phyloP scores from a whole-genome alignment of 2,797 vertebrate species.

The Peromyscus nudipes region DNA sequence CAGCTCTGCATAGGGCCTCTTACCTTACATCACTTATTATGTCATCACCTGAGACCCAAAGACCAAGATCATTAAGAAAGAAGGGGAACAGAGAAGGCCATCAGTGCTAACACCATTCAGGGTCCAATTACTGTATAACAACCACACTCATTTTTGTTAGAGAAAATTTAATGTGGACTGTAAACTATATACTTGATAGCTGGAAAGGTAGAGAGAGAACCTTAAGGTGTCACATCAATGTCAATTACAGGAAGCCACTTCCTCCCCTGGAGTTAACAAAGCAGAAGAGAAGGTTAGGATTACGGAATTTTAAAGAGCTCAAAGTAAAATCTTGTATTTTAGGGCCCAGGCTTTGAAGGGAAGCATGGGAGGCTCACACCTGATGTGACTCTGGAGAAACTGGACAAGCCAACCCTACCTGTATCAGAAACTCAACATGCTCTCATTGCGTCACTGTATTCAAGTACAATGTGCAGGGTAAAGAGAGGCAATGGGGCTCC shows the following conservation, averaged over 20 bases:
- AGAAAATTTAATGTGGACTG: not conserved
- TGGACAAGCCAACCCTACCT: not conserved
- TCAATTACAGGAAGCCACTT: not conserved
- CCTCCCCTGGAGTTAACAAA: not conserved
- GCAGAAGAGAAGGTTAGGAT: not conserved
- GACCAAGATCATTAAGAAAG: not conserved
- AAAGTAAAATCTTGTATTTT: not conserved
- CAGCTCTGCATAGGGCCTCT: not conserved
- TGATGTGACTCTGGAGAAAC: not conserved
- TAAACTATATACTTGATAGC: not conserved
- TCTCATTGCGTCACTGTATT: not conserved
- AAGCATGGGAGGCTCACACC: not conserved
- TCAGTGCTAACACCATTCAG: not conserved
- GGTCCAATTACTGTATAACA: not conserved
- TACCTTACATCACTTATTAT: not conserved
- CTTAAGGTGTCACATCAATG: not conserved
- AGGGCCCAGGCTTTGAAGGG: not conserved
- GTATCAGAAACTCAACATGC: not conserved
- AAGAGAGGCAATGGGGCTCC: not conserved
- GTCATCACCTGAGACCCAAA: slow-evolving; percentile 15
- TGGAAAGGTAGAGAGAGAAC: slow-evolving; percentile 14
- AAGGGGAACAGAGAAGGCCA: not conserved
- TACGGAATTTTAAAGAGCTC: not conserved
- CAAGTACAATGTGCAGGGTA: not conserved
- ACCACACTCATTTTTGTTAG: not conserved